Base-by-base conservation (phyloP, 1,140 invertebrate species). In the Drosophila tsacasi region DNA sequence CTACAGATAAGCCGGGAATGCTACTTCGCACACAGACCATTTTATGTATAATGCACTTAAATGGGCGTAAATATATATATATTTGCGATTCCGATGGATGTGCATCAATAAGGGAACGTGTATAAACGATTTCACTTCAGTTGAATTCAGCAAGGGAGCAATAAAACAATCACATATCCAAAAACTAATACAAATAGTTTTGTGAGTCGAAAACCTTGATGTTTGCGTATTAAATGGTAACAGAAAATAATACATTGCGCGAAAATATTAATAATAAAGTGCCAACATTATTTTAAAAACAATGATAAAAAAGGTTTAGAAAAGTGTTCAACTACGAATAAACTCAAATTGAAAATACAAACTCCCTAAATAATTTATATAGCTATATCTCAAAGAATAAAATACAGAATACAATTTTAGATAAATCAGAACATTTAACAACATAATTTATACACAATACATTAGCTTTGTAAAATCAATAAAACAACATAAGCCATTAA, bases 1-100 rank as follows among this genome's bases (percentile, higher is more conserved):
- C 55, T 42, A 74, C 49, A 65, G 81, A 65, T 84, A 82, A 69
- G 60, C 80, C 30, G 39, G 60, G 35, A 47, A 47, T 68, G 32
- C 15, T 49, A 32, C 71, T 12, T 25, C 19, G 58, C 50, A 39
- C 54, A 55, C 74, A 60, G 30, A 55, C 30, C 39, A 59, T 65
- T 44, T 65, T 57, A 69, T 47, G 71, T 64, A 72, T 81, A 84
- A 83, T 89, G 84, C 84, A 78, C 74, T 84, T 84, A 78, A 89
- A 55, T 62, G 40, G 37, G 57, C 54, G 50, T 21, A 19, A 27
- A 27, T 47, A 42, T 63, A 44, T 66, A 64, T 64, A 27, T 54
- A 27, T 64, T 35, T 44, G 55, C 52, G 46, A 55, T 62, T 58
- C 57, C 83, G 81, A 89, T 89, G 54, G 69, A 89, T 83, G 81